Evolutionary conservation across 2,797 vertebrate genomes (phyloP).

Genomic region (Cuculus canorus): DNA sequence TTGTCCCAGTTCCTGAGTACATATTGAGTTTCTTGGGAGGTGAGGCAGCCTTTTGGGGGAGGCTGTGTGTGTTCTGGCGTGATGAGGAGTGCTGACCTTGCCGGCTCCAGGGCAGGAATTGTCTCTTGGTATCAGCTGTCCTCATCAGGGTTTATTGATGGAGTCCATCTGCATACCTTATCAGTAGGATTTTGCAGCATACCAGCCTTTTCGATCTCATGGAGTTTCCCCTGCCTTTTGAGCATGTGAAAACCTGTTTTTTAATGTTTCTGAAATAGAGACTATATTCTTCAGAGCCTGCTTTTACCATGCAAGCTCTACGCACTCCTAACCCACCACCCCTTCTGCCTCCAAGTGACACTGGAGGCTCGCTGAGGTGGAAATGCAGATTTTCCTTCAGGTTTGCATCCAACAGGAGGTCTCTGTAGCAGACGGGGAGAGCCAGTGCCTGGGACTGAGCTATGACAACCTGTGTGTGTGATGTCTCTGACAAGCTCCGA

Average conservation of each 20-base stretch:
- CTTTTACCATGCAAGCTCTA: not conserved
- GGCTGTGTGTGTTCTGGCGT: constrained; percentile 14
- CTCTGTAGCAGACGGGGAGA: not conserved
- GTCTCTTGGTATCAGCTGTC: constrained; percentile 48
- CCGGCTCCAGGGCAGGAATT: constrained; percentile 22
- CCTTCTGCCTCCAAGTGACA: not conserved
- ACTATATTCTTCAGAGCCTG: not conserved
- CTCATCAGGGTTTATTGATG: constrained; percentile 28
- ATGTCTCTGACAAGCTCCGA: not conserved
- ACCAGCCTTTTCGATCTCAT: constrained; percentile 6
- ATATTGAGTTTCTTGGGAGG: constrained; percentile 10
- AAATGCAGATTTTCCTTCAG: constrained; percentile 19
- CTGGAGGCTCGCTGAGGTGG: not conserved
- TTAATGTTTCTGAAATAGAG: not conserved
- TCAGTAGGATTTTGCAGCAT: not conserved
- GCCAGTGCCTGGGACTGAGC: not conserved
- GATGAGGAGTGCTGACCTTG: constrained; percentile 9
- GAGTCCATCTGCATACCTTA: constrained; percentile 45
- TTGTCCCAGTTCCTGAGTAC: constrained; percentile 15
- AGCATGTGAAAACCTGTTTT: constrained; percentile 15
- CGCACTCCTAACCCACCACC: fast-evolving
- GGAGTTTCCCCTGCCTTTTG: constrained; percentile 1
- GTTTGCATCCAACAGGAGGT: not conserved
- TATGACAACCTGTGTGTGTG: fast-evolving
- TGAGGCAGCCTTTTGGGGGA: not conserved